Evolutionary conservation across 2,113 vertebrate genomes (phyloP).

Genomic region (Cettia cetti): DNA sequence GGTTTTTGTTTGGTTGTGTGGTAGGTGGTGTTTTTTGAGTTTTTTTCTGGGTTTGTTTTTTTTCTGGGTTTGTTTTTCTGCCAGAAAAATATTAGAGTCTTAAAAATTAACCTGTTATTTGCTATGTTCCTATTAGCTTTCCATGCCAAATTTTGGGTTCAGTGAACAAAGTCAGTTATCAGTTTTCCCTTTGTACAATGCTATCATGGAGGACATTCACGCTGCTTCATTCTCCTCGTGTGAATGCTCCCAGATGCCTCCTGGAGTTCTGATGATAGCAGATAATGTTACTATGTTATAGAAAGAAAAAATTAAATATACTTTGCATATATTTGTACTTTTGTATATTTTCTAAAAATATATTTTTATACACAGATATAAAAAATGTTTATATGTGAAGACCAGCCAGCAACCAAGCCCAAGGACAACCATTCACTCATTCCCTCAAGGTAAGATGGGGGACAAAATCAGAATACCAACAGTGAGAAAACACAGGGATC

Average conservation of each 20-base stretch:
- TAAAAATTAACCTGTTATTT: neutral
- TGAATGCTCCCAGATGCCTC: neutral
- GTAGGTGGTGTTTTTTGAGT: too few relatives aligned
- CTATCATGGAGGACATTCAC: neutral
- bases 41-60: neutral
- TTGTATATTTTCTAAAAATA: neutral
- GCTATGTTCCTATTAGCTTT: neutral
- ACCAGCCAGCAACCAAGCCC: neutral
- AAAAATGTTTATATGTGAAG: neutral
- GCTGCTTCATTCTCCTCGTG: neutral
- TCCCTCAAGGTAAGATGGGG: neutral
- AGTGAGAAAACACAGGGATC: neutral
- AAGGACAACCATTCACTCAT: accelerated
- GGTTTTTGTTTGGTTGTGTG: neutral
- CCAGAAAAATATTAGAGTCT: neutral
- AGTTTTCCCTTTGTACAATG: neutral
- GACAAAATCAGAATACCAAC: neutral
- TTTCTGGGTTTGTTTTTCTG: neutral
- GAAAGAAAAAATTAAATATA: too few relatives aligned
- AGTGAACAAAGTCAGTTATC: neutral
- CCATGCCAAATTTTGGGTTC: neutral
- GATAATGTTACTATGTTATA: neutral
- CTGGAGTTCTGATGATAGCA: neutral
- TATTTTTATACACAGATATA: neutral
- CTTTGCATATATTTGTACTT: neutral